Conservation (phyloP, 2,888 invertebrate species). For the Caenorhabditis sp. region DNA sequence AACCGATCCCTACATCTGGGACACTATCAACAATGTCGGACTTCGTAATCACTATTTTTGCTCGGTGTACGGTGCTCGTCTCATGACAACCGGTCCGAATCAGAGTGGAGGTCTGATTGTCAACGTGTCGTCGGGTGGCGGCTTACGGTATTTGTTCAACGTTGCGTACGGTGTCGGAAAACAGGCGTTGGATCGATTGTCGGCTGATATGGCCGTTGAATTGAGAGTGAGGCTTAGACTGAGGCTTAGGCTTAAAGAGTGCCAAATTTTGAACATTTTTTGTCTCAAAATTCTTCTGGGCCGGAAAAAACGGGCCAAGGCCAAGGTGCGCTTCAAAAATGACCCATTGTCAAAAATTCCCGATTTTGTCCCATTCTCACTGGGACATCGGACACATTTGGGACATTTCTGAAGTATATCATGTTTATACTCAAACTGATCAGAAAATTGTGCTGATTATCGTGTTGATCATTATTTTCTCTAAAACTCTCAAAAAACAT, state of each 20-base stretch:
- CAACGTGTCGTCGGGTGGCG: conserved; percentile 72
- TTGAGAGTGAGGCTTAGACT: conserved; percentile 44
- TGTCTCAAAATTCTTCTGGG: too few species aligned
- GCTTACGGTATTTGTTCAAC: conserved; percentile 72
- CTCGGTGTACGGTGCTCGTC: conserved; percentile 71
- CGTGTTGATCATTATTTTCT: too few species aligned
- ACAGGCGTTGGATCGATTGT: conserved; percentile 73
- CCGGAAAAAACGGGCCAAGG: too few species aligned
- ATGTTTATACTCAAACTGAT: background rate
- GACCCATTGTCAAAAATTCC: too few species aligned
- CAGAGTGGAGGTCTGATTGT: conserved; percentile 73
- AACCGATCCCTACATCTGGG: conserved; percentile 70
- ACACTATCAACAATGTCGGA: conserved; percentile 59
- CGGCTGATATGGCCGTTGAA: conserved; percentile 72
- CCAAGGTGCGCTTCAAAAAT: too few species aligned
- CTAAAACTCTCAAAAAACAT: too few species aligned
- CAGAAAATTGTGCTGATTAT: background rate
- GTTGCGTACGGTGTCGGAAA: conserved; percentile 73
- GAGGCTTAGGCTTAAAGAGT: background rate
- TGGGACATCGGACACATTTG: too few species aligned
- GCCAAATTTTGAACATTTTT: too few species aligned
- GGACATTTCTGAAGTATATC: too few species aligned
- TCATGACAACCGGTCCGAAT: conserved; percentile 47
- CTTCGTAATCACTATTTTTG: conserved; percentile 72
- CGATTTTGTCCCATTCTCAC: too few species aligned